These are phyloP conservation scores for Xenentodon cancila DNA, from an alignment of 2,797 vertebrate genomes.

Conservation along the genomic window DNA sequence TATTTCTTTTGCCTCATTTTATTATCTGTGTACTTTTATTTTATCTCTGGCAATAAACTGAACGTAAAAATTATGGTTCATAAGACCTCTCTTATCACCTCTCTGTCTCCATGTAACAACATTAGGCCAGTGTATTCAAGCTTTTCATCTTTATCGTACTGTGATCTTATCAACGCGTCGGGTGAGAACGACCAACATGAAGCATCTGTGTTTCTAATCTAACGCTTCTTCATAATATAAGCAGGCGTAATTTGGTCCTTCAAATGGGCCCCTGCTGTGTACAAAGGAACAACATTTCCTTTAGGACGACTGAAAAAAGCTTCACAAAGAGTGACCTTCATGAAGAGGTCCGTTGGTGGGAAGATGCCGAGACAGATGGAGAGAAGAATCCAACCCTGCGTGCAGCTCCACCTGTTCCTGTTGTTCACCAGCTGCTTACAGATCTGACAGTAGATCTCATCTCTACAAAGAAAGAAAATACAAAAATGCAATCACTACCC, in stretches of 20 bases:
- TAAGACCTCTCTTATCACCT: background rate
- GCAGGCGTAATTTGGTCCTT: no score
- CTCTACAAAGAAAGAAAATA: conserved; percentile 74
- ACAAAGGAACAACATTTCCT: background rate
- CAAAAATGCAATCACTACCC: background rate
- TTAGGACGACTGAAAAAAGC: background rate
- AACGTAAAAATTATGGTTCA: background rate
- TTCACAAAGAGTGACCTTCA: conserved; percentile 80
- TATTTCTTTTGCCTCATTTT: no score
- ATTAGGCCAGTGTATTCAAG: background rate
- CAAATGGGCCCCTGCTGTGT: background rate
- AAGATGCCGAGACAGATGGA: conserved; percentile 94
- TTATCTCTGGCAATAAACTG: background rate
- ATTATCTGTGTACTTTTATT: background rate
- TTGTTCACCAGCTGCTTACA: conserved; percentile 94
- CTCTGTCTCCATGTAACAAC: background rate
- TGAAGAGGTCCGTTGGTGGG: conserved; percentile 86
- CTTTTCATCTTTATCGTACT: conserved; percentile 4
- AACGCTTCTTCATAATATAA: background rate
- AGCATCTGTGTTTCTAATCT: conserved; percentile 7
- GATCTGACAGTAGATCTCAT: conserved; percentile 98
- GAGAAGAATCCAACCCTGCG: conserved; percentile 91
- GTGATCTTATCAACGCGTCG: background rate
- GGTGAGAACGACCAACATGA: background rate
- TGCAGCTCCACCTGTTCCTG: conserved; percentile 79